Evolutionary conservation across 2,113 vertebrate species (phyloP), one percentile per base, ranked within the genome.

Genomic region (Scolopax mira): DNA sequence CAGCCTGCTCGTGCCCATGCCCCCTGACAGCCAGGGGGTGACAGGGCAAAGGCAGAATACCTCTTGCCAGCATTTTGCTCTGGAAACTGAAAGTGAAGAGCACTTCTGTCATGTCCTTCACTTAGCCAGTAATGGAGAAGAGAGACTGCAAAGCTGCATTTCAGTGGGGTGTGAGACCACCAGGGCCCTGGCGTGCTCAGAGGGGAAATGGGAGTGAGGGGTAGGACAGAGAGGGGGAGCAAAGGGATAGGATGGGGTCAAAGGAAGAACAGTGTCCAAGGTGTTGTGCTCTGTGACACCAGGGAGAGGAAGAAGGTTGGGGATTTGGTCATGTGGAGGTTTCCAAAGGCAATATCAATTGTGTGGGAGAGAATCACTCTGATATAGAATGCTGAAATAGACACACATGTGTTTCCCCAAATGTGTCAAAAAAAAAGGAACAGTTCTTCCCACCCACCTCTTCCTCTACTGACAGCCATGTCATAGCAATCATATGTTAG

Each of bases 41-140:
- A 69, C 33, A 30, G 33, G 64, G 67, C 9, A 44, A 49, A 62
- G 51, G 60, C 35, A 18, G 46, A 71, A 17, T 13, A 27, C 30
- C 30, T 9, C 19, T 64, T 74, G 41, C 55, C 41, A 58, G 60
- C 17, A 9, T 31, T 71, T 62, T 41, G 21, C 51, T 66, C 70
- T 62, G 37, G 73, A 52, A 89, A 24, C 54, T 10, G 24, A 7
- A 52, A 15, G 48, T 41, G 54, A 66, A 46, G 13, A 0, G 0
- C 23, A 2, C 49, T 73, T 49, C 49, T 3, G 0, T 33, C 0
- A 0, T 21, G 44, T 33, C 21, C 33, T 65, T 49, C 23, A 2
- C 24, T 66, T 16, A 6, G 46, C 46, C 42, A 37, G 18, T 51
- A 74, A 16, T 4, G 15, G 23, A 35, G 0, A 6, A 25, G 61